These are phyloP conservation scores for Porphyrio hochstetteri DNA, from an alignment of 2,113 vertebrate species.

Conservation along the genomic window DNA sequence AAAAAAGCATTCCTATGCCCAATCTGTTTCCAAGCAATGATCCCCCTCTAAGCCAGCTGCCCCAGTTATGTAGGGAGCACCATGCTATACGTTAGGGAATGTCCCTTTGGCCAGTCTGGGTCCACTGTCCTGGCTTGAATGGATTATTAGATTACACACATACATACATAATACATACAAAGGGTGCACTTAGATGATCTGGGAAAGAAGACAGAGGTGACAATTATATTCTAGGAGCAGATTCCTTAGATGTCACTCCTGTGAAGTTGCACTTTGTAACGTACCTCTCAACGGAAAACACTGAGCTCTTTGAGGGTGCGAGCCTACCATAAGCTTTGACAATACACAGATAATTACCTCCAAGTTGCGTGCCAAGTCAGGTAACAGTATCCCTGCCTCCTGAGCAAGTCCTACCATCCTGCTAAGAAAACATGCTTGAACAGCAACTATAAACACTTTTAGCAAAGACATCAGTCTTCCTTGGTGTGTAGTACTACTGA, in stretches of 20 bases:
- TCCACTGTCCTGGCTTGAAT: too few relatives aligned
- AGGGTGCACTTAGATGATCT: not conserved
- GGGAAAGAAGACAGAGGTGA: not conserved
- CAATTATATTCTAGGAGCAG: not conserved
- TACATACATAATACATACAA: not conserved
- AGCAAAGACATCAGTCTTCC: not conserved
- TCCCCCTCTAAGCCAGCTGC: too few relatives aligned
- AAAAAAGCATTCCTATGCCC: too few relatives aligned
- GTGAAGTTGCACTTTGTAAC: rapidly evolving
- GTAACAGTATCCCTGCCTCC: not conserved
- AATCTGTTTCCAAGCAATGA: too few relatives aligned
- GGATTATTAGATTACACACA: not conserved
- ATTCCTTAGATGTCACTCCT: not conserved
- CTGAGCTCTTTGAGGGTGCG: not conserved
- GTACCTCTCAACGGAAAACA: not conserved
- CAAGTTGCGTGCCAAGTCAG: not conserved
- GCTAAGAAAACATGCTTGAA: not conserved
- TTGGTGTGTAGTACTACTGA: not conserved
- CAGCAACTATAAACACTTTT: not conserved
- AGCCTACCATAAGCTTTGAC: not conserved
- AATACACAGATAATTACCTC: not conserved
- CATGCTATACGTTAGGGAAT: too few relatives aligned
- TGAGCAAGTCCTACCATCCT: not conserved
- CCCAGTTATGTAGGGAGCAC: too few relatives aligned
- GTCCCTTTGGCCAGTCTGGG: too few relatives aligned